Conservation (phyloP, 2,113 vertebrate genomes). For the Rhombomys opimus region DNA sequence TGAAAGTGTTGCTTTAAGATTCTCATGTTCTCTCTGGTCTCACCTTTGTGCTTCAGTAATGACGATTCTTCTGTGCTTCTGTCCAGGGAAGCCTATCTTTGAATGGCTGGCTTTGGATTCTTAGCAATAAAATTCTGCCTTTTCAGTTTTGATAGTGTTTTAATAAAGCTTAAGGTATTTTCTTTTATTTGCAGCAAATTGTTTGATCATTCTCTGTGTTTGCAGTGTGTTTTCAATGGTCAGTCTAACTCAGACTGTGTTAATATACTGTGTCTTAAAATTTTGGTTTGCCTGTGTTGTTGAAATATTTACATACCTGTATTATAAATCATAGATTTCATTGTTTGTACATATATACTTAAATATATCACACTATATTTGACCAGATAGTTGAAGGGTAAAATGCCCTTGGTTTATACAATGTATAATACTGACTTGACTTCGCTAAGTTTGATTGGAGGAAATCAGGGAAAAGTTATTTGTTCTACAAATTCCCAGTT, state of each 20-base stretch:
- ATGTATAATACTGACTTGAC: conserved; percentile 39
- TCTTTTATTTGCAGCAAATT: conserved; percentile 53
- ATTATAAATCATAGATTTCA: conserved; percentile 52
- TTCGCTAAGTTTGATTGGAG: conserved; percentile 52
- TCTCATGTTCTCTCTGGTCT: conserved; percentile 57
- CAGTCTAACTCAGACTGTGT: conserved; percentile 46
- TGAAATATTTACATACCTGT: conserved; percentile 64
- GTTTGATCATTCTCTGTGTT: conserved; percentile 64
- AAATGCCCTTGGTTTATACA: conserved; percentile 66
- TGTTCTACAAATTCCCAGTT: conserved; percentile 51
- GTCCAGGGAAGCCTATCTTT: conserved; percentile 72
- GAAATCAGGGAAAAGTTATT: conserved; percentile 57
- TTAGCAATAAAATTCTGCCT: conserved; percentile 73
- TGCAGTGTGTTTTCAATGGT: conserved; percentile 55
- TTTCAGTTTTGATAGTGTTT: conserved; percentile 71
- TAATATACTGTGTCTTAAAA: conserved; percentile 45
- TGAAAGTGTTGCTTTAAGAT: conserved; percentile 73
- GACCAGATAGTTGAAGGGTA: conserved; percentile 53
- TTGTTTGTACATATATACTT: conserved; percentile 49
- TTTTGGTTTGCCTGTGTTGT: conserved; percentile 59
- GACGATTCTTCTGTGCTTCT: conserved; percentile 76
- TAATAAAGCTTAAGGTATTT: conserved; percentile 31
- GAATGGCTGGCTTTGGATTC: conserved; percentile 73
- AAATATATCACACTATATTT: neutral
- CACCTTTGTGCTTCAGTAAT: conserved; percentile 79